Evolutionary conservation across 2,113 vertebrate genomes (phyloP), one percentile per base, ranked within the genome.

Genomic region (Pedionomus torquatus): DNA sequence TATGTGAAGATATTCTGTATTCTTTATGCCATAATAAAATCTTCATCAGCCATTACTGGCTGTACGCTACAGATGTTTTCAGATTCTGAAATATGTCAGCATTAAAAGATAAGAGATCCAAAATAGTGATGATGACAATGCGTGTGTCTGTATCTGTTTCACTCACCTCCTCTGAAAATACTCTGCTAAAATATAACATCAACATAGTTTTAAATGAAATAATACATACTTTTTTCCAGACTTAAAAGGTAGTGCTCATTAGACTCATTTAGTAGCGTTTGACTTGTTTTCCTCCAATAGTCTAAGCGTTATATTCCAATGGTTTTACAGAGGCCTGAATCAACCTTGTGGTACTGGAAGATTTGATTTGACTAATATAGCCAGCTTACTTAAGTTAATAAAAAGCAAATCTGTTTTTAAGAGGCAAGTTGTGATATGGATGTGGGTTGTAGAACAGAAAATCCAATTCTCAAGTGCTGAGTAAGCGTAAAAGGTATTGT

Each of bases 191-290:
- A 81, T 16, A 26, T 0, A 66, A 19, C 1, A 48, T 13, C 51
- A 35, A 5, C 31, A 6, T 4, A 6, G 17, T 33, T n/a, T 63
- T 37, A 4, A 39, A 0, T 13, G 2, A 51, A 48, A 10, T 6
- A 10, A 5, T 4, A 2, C 16, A 25, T 51, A 0, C 11, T 26
- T 1, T 33, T 54, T 54, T 64, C 68, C 78, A 55, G 35, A 9
- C 11, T 26, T 35, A 10, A 6, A 39, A 37, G n/a, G 0, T 1
- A 9, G 7, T 4, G 3, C 17, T 86, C 10, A 6, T 37, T 57
- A 26, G 41, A 8, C 12, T 48, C 12, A 16, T 31, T 49, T 37
- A n/a, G 28, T 13, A 28, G 31, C 24, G 24, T 70, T 43, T 65
- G n/a, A 26, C 26, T 83, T 75, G 19, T 43, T 68, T 35, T 26